Percentiles rank a stretch among this genome's conserved stretches.
Conservation (phyloP, 2,888 invertebrate species). For the Asteroscopus sphinx region DNA sequence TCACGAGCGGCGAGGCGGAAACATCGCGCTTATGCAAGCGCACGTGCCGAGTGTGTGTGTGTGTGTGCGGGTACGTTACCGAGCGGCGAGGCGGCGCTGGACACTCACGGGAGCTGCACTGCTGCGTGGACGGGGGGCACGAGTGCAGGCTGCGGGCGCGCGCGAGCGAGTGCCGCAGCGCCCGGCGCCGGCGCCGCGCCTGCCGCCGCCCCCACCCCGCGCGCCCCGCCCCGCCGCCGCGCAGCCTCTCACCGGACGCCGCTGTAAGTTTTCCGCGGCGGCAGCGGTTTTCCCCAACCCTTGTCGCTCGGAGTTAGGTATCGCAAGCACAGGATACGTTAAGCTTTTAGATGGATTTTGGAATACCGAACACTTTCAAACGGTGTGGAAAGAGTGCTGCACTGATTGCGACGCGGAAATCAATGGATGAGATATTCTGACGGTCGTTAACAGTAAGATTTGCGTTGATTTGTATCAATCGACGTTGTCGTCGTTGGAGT, state of each 20-base stretch:
- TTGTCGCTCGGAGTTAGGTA: slow-evolving; percentile 11
- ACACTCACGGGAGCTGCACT: slow-evolving; percentile 66
- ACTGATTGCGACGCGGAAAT: no score
- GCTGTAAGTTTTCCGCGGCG: slow-evolving; percentile 40
- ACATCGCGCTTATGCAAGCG: slow-evolving; percentile 64
- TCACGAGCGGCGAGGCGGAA: slow-evolving; percentile 61
- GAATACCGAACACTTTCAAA: neutral
- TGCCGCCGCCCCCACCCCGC: slow-evolving; percentile 49
- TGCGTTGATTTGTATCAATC: no score
- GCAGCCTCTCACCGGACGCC: slow-evolving; percentile 40
- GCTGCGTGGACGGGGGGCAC: slow-evolving; percentile 66
- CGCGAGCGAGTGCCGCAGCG: slow-evolving; percentile 74
- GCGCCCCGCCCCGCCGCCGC: slow-evolving; percentile 22
- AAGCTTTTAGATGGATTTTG: neutral
- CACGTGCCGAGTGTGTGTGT: slow-evolving; percentile 55
- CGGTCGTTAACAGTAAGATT: no score
- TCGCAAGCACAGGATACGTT: neutral
- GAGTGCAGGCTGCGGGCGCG: slow-evolving; percentile 77
- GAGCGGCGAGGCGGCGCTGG: slow-evolving; percentile 56
- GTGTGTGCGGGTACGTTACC: slow-evolving; percentile 76
- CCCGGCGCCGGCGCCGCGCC: slow-evolving; percentile 58
- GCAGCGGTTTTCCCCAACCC: slow-evolving; percentile 36
- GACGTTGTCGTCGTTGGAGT: no score
- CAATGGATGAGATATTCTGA: no score
- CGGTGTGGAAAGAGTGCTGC: neutral